Evolutionary conservation across 2,888 invertebrate genomes (phyloP).

Genomic region (Suillia variegata): DNA sequence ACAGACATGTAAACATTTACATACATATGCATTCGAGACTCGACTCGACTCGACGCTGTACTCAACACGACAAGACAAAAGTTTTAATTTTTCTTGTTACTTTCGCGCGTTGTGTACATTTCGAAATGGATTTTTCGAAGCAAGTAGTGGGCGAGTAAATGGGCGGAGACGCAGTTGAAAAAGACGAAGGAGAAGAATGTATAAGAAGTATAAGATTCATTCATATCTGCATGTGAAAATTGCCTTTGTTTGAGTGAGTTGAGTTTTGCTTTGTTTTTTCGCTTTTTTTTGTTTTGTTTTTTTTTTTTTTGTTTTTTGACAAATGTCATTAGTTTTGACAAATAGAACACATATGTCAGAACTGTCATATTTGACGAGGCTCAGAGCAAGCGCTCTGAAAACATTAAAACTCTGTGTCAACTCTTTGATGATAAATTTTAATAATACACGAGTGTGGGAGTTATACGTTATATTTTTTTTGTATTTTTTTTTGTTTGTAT

Average conservation of each 20-base stretch:
- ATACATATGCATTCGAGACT: neutral
- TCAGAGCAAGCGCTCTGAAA: neutral
- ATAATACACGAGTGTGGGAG: no score
- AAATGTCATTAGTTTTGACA: constrained; percentile 16
- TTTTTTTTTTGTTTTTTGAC: neutral
- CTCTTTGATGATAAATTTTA: constrained; percentile 11
- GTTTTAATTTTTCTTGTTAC: constrained; percentile 9
- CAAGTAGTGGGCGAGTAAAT: neutral
- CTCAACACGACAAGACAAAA: constrained; percentile 6
- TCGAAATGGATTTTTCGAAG: constrained; percentile 10
- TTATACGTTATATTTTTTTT: no score
- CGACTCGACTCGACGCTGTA: no score
- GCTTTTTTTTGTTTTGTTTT: neutral
- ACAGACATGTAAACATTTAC: neutral
- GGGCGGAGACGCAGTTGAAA: neutral
- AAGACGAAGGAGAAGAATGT: neutral
- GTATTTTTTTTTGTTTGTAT: no score
- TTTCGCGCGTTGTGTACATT: neutral
- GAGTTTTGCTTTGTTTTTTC: neutral
- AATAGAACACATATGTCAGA: constrained; percentile 7
- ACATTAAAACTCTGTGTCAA: constrained; percentile 15
- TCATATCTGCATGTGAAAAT: neutral
- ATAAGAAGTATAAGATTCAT: neutral
- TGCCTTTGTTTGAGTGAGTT: neutral
- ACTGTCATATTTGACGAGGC: constrained; percentile 10